A percentile compares a stretch with the other conserved stretches of the same genome.
phyloP scores from a whole-genome alignment of 2,797 vertebrate species.

The Thaleichthys pacificus region DNA sequence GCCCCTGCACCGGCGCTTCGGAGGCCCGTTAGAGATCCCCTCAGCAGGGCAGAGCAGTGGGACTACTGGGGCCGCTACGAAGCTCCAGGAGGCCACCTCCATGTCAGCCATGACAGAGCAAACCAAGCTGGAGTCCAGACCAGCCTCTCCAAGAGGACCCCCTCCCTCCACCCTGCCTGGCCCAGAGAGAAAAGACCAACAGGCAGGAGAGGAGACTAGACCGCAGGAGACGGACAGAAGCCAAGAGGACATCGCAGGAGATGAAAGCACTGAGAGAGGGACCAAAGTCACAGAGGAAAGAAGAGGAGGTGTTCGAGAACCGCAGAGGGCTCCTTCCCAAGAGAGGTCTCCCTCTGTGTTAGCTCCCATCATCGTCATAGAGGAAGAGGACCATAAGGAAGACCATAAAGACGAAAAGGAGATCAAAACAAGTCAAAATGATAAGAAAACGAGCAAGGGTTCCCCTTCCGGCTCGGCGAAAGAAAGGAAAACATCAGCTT shows the following conservation, averaged over 20 bases:
- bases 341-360: conserved; percentile 39
- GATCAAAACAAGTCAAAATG: conserved; percentile 29
- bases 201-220: conserved; percentile 31
- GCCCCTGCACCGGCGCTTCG: conserved; percentile 85
- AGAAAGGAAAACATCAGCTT: conserved; percentile 48
- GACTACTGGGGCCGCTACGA: conserved; percentile 55
- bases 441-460: conserved; percentile 24
- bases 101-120: conserved; percentile 83
- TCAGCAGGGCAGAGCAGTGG: conserved; percentile 53
- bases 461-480: conserved; percentile 13
- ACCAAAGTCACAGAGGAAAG: conserved; percentile 47
- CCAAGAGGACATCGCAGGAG: conserved; percentile 13
- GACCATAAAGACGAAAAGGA: conserved; percentile 34
- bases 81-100: conserved; percentile 83
- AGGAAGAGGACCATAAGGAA: conserved; percentile 48
- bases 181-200: conserved; percentile 50
- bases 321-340: conserved; percentile 19
- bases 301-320: conserved; percentile 26
- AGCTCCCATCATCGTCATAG: conserved; percentile 61
- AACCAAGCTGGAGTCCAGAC: conserved; percentile 51
- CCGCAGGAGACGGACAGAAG: conserved; percentile 13
- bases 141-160: conserved; percentile 44
- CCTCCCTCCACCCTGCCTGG: conserved; percentile 42
- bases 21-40: conserved; percentile 91
- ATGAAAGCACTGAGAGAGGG: conserved; percentile 36